Evolutionary conservation across 2,797 vertebrate genomes (phyloP).

Genomic region (Leptatherina wallacei): DNA sequence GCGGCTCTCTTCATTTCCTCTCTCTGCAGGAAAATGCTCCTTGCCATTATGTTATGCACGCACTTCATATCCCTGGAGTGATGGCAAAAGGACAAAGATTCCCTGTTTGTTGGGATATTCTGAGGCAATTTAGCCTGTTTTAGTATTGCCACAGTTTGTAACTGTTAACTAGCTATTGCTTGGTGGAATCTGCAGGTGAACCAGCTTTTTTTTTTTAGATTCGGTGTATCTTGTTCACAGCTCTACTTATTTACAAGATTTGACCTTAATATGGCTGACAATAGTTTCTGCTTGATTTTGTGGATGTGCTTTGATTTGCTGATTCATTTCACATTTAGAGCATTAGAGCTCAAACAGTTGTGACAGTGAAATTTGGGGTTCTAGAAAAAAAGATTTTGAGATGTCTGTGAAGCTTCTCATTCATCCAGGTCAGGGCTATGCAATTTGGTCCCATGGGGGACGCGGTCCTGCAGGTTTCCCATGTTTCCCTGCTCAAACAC

Average conservation of each 20-base stretch:
- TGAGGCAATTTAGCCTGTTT: constrained; percentile 16
- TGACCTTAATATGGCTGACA: too few relatives aligned
- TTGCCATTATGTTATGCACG: constrained; percentile 18
- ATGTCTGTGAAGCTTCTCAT: too few relatives aligned
- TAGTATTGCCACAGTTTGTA: constrained; percentile 10
- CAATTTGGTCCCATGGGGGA: too few relatives aligned
- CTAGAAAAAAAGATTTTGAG: too few relatives aligned
- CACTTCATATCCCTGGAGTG: constrained; percentile 30
- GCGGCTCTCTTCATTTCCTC: constrained; percentile 37
- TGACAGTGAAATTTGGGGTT: too few relatives aligned
- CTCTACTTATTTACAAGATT: not conserved
- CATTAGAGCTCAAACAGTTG: too few relatives aligned
- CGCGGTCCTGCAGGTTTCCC: too few relatives aligned
- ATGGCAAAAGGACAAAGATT: constrained; percentile 37
- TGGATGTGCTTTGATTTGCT: too few relatives aligned
- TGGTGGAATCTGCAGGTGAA: constrained; percentile 2
- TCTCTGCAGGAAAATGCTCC: constrained; percentile 36
- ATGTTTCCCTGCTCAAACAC: too few relatives aligned
- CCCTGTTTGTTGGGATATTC: constrained; percentile 23
- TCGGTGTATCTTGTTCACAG: not conserved
- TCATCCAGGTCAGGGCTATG: too few relatives aligned
- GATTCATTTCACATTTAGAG: too few relatives aligned
- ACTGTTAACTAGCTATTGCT: constrained; percentile 4
- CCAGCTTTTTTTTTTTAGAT: not conserved
- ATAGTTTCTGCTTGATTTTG: too few relatives aligned